These are phyloP conservation scores for Eristalis arbustorum DNA, from an alignment of 2,888 invertebrate species.

Conservation along the genomic window DNA sequence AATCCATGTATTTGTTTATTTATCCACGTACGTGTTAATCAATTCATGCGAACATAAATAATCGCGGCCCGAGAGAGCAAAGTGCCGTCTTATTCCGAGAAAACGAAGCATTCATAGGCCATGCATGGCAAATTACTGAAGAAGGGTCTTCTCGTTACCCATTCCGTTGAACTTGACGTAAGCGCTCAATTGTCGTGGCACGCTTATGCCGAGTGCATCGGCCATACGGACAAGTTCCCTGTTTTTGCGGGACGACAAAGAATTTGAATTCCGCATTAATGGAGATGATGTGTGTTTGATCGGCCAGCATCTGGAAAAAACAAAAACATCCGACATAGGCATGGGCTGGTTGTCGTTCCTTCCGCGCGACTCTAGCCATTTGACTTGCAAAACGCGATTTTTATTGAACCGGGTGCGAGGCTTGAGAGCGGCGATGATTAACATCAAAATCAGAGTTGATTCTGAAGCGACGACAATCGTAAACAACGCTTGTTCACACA, in stretches of 20 bases:
- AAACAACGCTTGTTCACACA: not conserved
- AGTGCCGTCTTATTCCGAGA: constrained; percentile 9
- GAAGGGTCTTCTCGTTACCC: not conserved
- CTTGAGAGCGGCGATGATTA: not conserved
- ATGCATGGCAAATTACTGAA: not conserved
- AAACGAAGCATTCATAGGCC: not conserved
- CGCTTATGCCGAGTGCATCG: not conserved
- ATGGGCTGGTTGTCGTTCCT: not conserved
- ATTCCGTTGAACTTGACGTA: not conserved
- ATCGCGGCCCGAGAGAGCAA: not conserved
- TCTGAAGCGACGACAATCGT: not conserved
- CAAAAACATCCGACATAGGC: not conserved
- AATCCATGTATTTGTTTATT: constrained; percentile 37
- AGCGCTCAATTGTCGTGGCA: not conserved
- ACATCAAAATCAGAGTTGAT: not conserved
- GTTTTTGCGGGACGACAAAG: too few relatives aligned
- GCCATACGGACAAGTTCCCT: not conserved
- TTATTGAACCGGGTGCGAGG: not conserved
- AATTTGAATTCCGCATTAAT: constrained; percentile 7
- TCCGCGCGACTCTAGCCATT: not conserved
- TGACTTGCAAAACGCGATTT: not conserved
- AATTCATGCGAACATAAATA: constrained; percentile 19
- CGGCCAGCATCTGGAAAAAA: not conserved
- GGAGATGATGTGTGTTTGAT: not conserved
- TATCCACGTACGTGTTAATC: constrained; percentile 42